These are phyloP conservation scores for Conus canariensis DNA, from an alignment of 2,888 invertebrate species.

Conservation along the genomic window DNA sequence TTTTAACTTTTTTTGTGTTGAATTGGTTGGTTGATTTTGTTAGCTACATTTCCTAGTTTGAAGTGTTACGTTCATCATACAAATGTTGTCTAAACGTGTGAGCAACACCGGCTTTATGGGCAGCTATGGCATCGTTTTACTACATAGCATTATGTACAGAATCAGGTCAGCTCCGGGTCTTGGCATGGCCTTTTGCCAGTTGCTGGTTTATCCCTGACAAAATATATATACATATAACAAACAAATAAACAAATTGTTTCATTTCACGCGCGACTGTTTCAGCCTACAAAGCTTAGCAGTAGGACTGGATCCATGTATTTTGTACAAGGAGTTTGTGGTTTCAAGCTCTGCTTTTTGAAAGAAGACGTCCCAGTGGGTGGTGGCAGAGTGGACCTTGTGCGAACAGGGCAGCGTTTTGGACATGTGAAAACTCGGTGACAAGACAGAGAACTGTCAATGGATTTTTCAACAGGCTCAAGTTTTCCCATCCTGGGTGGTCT, in stretches of 20 bases:
- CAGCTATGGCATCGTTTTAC: not conserved
- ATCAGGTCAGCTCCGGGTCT: not conserved
- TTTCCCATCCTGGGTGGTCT: not conserved
- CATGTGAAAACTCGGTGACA: not conserved
- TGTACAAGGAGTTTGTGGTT: slow-evolving; percentile 13
- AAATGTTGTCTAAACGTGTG: not conserved
- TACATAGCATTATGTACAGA: slow-evolving; percentile 6
- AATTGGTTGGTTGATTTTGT: no score
- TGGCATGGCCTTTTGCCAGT: not conserved
- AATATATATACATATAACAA: no score
- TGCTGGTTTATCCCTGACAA: not conserved
- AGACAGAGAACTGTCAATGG: not conserved
- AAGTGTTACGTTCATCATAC: not conserved
- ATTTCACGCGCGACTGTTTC: not conserved
- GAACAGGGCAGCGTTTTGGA: no score
- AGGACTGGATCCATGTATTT: not conserved
- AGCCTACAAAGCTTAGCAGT: not conserved
- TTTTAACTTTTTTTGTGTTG: not conserved
- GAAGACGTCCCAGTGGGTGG: not conserved
- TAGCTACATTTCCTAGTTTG: not conserved
- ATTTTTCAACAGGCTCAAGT: not conserved
- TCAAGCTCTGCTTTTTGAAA: not conserved
- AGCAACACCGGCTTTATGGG: slow-evolving; percentile 6
- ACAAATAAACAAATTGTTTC: no score
- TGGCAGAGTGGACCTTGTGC: not conserved